Evolutionary conservation across 2,113 vertebrate genomes (phyloP), one percentile per base, ranked within the genome.

Genomic region (Dolichotis patagonum): DNA sequence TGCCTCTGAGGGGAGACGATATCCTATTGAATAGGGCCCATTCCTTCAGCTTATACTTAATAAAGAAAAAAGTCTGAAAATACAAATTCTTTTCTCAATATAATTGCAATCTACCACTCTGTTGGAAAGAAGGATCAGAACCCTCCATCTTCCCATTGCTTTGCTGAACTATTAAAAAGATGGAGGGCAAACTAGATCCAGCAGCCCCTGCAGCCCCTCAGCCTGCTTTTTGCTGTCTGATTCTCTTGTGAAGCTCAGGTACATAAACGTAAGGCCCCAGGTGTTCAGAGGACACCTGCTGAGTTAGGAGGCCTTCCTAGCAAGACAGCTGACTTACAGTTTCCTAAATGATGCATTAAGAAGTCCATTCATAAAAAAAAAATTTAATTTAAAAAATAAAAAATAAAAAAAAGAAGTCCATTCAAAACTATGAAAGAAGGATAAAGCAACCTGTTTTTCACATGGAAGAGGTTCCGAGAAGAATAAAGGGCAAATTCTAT

Each of bases 321-420:
- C n/a, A 17, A 41, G 60, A 80, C 86, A 88, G 94, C n/a, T 95
- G 90, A 63, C 63, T 84, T 81, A 75, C 62, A 5, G 30, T 41
- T 24, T 73, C 38, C 90, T 97, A 75, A 95, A 93, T 96, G 85
- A 96, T 93, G 49, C 69, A 85, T 90, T 56, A n/a, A 7, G 19
- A 41, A 78, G 16, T 75, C 49, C 49, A 73, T 1, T 43, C n/a
- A n/a, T n/a, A n/a, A n/a, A n/a, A n/a, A n/a, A n/a, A n/a, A n/a
- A n/a, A n/a, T n/a, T n/a, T n/a, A n/a, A n/a, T n/a, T n/a, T n/a
- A n/a, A n/a, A n/a, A n/a, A n/a, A n/a, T n/a, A n/a, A n/a, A n/a
- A n/a, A n/a, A n/a, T n/a, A n/a, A n/a, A n/a, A n/a, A n/a, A n/a
- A n/a, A n/a, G n/a, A n/a, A n/a, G n/a, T n/a, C n/a, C n/a, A n/a